phyloP scores from a whole-genome alignment of 1,140 invertebrate genomes.

The Ephestia elutella region DNA sequence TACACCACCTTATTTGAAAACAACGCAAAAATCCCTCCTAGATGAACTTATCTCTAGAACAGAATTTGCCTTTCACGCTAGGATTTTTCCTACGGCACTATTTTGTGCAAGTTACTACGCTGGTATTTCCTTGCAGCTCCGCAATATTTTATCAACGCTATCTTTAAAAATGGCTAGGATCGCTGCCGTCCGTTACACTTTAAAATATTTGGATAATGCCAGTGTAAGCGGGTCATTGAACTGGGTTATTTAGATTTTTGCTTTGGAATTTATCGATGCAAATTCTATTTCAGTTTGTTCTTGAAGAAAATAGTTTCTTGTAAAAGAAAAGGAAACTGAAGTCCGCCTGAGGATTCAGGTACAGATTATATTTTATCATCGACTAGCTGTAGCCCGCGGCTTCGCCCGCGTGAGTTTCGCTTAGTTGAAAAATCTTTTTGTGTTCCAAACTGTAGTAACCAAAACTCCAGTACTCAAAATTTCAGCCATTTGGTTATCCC shows the following conservation, averaged over 20 bases:
- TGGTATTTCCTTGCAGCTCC: conserved; percentile 1
- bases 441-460: too few relatives aligned
- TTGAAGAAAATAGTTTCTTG: too few relatives aligned
- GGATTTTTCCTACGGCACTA: conserved; percentile 44
- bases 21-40: conserved; percentile 29
- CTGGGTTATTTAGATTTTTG: not conserved
- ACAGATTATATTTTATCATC: too few relatives aligned
- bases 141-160: conserved; percentile 34
- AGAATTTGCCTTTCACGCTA: conserved; percentile 45
- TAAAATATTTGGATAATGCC: conserved; percentile 20
- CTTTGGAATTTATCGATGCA: too few relatives aligned
- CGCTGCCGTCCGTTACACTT: conserved; percentile 23
- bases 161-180: conserved; percentile 32
- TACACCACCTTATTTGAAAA: not conserved
- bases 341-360: too few relatives aligned
- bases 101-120: conserved; percentile 37
- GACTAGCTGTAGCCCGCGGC: too few relatives aligned
- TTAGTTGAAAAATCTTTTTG: too few relatives aligned
- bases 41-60: conserved; percentile 37
- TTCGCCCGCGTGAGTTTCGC: too few relatives aligned
- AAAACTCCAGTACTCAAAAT: too few relatives aligned
- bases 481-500: too few relatives aligned
- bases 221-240: not conserved
- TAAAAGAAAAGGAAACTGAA: too few relatives aligned
- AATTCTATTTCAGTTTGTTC: too few relatives aligned